phyloP scores from a whole-genome alignment of 2,113 vertebrate species.

The Cercocebus atys region DNA sequence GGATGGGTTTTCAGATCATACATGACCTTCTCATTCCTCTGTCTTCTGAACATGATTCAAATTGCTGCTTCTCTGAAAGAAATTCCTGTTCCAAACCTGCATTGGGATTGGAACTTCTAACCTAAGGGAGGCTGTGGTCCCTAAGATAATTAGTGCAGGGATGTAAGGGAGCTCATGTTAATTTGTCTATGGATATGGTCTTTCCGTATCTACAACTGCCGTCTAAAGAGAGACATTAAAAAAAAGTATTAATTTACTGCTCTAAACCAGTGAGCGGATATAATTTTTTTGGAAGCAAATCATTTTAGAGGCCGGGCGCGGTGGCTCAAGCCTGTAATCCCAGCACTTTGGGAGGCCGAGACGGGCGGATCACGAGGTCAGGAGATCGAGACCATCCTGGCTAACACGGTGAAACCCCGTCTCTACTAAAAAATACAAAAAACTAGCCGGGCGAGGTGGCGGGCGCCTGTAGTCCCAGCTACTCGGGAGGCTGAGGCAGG shows the following conservation, averaged over 20 bases:
- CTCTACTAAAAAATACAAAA: too few relatives aligned
- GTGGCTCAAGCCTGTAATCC: too few relatives aligned
- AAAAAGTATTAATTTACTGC: slow-evolving; percentile 38
- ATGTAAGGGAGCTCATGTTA: slow-evolving; percentile 62
- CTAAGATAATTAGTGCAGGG: slow-evolving; percentile 72
- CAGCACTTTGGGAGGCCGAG: too few relatives aligned
- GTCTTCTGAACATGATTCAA: slow-evolving; percentile 59
- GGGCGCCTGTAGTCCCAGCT: too few relatives aligned
- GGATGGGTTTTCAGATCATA: neutral
- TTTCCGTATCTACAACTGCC: slow-evolving; percentile 57
- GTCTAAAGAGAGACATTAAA: neutral
- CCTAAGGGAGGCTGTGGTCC: slow-evolving; percentile 62
- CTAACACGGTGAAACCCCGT: too few relatives aligned
- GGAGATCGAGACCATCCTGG: too few relatives aligned
- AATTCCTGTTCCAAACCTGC: slow-evolving; percentile 43
- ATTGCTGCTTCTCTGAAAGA: slow-evolving; percentile 65
- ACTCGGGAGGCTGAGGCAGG: too few relatives aligned
- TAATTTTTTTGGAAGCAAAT: neutral
- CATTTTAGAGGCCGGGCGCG: too few relatives aligned
- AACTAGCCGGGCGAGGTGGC: too few relatives aligned
- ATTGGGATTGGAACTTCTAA: slow-evolving; percentile 51
- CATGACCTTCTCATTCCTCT: neutral
- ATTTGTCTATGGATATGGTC: slow-evolving; percentile 73
- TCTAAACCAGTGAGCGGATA: slow-evolving; percentile 33
- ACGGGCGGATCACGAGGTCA: too few relatives aligned